Base-by-base conservation (phyloP, 1,140 invertebrate species). In the Drosophila ohnishii region DNA sequence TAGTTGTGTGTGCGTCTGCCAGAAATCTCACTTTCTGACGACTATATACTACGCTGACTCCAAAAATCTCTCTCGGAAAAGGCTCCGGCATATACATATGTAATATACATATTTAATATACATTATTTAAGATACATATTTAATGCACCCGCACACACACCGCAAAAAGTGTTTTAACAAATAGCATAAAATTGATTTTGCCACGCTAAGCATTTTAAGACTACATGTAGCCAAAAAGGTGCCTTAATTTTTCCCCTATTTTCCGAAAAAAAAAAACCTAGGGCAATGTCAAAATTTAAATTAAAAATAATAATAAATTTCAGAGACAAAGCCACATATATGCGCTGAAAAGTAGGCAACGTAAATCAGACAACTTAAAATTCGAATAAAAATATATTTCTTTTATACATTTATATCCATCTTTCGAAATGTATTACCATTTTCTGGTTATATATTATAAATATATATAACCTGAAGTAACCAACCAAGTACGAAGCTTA, bases 151-250 rank as follows among this genome's bases (percentile, higher is more conserved):
- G 19, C 67, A 30, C 28, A 32, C 40, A 47, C 16, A 22, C 22
- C 22, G 22, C n/a, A 72, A 44, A 78, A 85, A 78, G 78, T 61
- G 64, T 75, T 19, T 19, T 19, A 85, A 85, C 70, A 86, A 86
- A 85, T 78, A 77, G 81, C 81, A 78, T 85, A 70, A 85, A 85
- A 86, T 86, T 81, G 82, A 86, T 86, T 86, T 85, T 80, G 81
- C 77, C 74, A 69, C 60, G 75, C 70, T 78, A 69, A 86, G 82
- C 78, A 78, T 86, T 85, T 84, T 78, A 11, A 13, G 34, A 9
- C 34, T 22, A 22, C 2, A 22, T 22, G 1, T 22, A 22, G 22
- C 22, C 22, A 22, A 22, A 22, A 22, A 22, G 22, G 22, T 22
- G 22, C 22, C 22, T 22, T 22, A 22, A 2, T 22, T 22, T 22